A percentile compares a stretch with the other conserved stretches of the same genome.
Evolutionary conservation across 1,140 invertebrate species (phyloP).

Genomic region (Amyelois transitella): DNA sequence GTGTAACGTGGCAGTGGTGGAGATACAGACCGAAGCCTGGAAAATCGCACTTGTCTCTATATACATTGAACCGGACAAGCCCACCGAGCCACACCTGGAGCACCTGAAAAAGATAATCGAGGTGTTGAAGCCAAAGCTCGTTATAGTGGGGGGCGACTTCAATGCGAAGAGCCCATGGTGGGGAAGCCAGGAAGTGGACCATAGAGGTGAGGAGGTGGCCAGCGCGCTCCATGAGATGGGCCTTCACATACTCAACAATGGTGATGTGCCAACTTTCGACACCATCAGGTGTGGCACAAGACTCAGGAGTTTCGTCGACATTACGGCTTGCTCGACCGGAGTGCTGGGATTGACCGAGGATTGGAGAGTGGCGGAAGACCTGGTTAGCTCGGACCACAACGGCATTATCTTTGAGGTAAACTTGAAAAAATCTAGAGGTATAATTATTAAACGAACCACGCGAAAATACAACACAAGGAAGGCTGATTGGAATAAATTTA

Average conservation of each 20-base stretch:
- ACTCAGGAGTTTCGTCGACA: slow-evolving; percentile 7
- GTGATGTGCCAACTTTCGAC: slow-evolving; percentile 15
- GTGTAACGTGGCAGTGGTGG: slow-evolving; percentile 8
- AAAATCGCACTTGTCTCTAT: not conserved
- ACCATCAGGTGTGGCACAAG: slow-evolving; percentile 2
- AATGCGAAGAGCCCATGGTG: slow-evolving; percentile 13
- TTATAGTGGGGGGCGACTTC: slow-evolving; percentile 14
- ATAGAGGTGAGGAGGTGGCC: slow-evolving; percentile 8
- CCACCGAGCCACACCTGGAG: slow-evolving; percentile 5
- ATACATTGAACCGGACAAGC: slow-evolving; percentile 9
- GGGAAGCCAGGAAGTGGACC: slow-evolving; percentile 7
- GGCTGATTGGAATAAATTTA: not conserved
- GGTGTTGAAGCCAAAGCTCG: not conserved
- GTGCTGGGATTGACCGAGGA: not conserved
- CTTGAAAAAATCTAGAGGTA: slow-evolving; percentile 1
- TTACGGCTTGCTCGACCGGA: slow-evolving; percentile 6
- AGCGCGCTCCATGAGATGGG: not conserved
- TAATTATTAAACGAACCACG: slow-evolving; percentile 11
- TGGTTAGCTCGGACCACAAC: slow-evolving; percentile 18
- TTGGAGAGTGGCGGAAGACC: slow-evolving; percentile 7
- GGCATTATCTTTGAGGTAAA: slow-evolving; percentile 7
- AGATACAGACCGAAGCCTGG: not conserved
- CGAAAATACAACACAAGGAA: slow-evolving; percentile 18
- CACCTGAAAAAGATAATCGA: not conserved
- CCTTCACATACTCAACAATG: slow-evolving; percentile 7